These are phyloP conservation scores for Ailurus styani DNA, from an alignment of 2,113 vertebrate species.

Conservation along the genomic window DNA sequence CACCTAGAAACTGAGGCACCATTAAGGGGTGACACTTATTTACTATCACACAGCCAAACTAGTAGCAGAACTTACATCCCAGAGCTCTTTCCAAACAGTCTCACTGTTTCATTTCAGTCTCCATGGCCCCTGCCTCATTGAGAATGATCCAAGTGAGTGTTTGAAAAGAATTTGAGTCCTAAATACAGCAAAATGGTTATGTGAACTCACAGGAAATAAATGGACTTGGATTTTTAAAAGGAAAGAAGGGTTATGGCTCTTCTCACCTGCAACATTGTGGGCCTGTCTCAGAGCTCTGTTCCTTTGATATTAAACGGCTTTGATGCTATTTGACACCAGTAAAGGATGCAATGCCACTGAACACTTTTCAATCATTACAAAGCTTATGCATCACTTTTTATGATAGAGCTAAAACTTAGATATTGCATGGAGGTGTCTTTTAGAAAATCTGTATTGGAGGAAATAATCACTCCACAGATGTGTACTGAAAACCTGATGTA, in stretches of 20 bases:
- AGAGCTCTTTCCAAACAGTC: background rate
- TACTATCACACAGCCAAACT: background rate
- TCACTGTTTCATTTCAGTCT: background rate
- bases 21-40: background rate
- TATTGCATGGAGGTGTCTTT: background rate
- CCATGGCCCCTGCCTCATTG: background rate
- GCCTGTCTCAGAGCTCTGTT: background rate
- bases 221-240: background rate
- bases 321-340: background rate
- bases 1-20: background rate
- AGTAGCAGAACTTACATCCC: background rate
- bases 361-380: background rate
- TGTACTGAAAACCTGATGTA: background rate
- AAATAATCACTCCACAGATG: background rate
- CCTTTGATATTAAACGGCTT: background rate
- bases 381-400: background rate
- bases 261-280: background rate
- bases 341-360: background rate
- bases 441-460: background rate
- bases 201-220: background rate
- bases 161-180: background rate
- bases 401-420: background rate
- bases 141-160: background rate
- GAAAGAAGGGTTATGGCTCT: background rate
- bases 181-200: background rate